These are phyloP conservation scores for Fopius arisanus DNA, from an alignment of 1,140 invertebrate species.

Conservation along the genomic window DNA sequence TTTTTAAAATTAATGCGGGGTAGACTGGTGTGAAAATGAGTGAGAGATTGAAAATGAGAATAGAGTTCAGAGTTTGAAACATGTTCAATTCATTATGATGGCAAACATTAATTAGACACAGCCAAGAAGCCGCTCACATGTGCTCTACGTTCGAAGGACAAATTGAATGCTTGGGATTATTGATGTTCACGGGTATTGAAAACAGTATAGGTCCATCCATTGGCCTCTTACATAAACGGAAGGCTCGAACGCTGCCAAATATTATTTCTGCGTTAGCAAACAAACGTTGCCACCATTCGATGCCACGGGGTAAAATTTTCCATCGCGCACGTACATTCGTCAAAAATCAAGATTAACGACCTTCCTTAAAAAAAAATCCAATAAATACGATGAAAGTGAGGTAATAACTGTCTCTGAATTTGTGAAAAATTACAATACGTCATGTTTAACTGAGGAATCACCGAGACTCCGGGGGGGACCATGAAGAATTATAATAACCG, in stretches of 20 bases:
- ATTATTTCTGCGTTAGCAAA: constrained; percentile 43
- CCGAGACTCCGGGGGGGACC: no score
- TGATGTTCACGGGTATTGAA: background rate
- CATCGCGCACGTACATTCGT: background rate
- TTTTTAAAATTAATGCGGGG: background rate
- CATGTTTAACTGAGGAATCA: no score
- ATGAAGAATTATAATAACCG: background rate
- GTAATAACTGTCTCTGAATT: no score
- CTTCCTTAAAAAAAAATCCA: no score
- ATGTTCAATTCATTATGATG: no score
- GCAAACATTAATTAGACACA: no score
- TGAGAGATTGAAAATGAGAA: no score
- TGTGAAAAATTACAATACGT: background rate
- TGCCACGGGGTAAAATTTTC: constrained; percentile 9
- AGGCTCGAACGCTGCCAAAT: constrained; percentile 39
- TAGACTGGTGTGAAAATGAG: no score
- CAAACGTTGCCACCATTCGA: constrained; percentile 21
- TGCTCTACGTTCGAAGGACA: background rate
- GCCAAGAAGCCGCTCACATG: no score
- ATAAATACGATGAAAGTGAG: no score
- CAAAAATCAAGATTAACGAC: background rate
- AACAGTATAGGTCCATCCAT: background rate
- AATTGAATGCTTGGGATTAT: background rate
- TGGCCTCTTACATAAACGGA: constrained; percentile 40
- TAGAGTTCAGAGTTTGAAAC: no score